A percentile compares a stretch with the other conserved stretches of the same genome.
phyloP scores from a whole-genome alignment of 2,888 invertebrate genomes.

The Dicycla oo region DNA sequence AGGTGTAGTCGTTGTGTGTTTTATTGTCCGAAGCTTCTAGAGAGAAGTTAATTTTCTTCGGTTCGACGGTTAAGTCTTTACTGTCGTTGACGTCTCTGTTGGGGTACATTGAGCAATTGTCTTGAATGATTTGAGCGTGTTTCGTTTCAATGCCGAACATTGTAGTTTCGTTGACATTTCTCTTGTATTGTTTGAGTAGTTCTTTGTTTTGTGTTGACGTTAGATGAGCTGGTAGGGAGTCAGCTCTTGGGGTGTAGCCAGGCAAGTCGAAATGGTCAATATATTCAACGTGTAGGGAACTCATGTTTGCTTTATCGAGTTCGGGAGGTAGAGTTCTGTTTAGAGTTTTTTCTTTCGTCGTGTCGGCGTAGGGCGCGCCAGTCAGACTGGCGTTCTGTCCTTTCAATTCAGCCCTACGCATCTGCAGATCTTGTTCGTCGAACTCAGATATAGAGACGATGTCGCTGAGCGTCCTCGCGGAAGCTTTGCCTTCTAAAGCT shows the following conservation, averaged over 20 bases:
- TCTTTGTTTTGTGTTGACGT: constrained; percentile 85
- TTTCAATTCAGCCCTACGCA: constrained; percentile 86
- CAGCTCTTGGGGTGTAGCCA: constrained; percentile 80
- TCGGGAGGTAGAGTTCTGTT: constrained; percentile 83
- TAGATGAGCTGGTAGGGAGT: constrained; percentile 83
- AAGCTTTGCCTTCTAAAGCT: constrained; percentile 89
- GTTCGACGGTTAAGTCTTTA: constrained; percentile 83
- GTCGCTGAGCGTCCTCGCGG: constrained; percentile 93
- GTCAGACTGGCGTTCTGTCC: constrained; percentile 76
- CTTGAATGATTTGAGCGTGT: constrained; percentile 81
- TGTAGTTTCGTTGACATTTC: constrained; percentile 86
- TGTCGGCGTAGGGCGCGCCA: constrained; percentile 71
- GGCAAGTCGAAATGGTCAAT: constrained; percentile 79
- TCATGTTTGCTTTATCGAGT: constrained; percentile 79
- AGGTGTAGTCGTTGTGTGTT: constrained; percentile 84
- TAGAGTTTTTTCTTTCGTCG: constrained; percentile 70
- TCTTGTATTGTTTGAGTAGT: constrained; percentile 77
- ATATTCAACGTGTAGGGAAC: constrained; percentile 81
- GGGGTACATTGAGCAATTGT: constrained; percentile 88
- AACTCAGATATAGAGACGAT: constrained; percentile 94
- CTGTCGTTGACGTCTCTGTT: constrained; percentile 83
- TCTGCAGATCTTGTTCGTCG: constrained; percentile 92
- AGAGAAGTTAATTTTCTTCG: constrained; percentile 87
- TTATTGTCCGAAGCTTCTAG: constrained; percentile 82
- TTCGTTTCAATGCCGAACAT: constrained; percentile 82